phyloP scores from a whole-genome alignment of 2,888 invertebrate species.

The Ichneumon xanthorius region DNA sequence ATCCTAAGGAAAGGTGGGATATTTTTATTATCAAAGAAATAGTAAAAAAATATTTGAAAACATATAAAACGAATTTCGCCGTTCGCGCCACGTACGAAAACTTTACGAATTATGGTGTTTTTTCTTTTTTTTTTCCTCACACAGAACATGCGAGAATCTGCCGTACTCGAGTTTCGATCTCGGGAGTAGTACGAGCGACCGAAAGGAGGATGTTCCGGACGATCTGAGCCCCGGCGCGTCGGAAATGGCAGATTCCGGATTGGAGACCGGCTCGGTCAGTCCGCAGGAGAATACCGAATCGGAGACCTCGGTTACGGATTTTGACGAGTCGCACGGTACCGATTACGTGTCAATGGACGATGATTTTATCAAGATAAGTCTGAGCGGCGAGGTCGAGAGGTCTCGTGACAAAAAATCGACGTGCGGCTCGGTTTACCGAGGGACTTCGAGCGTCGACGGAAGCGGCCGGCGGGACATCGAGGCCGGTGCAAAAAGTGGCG shows the following conservation, averaged over 20 bases:
- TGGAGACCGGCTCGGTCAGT: conserved; percentile 84
- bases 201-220: conserved; percentile 65
- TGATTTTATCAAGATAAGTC: conserved; percentile 75
- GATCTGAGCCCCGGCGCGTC: conserved; percentile 77
- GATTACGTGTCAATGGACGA: conserved; percentile 81
- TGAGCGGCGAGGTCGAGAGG: conserved; percentile 66
- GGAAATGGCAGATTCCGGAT: conserved; percentile 84
- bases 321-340: conserved; percentile 78
- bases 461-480: conserved; percentile 19
- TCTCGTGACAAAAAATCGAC: conserved; percentile 60
- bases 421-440: conserved; percentile 5
- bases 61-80: too few relatives aligned
- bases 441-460: conserved; percentile 20
- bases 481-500: conserved; percentile 39
- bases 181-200: conserved; percentile 15
- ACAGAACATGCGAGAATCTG: conserved; percentile 65
- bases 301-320: conserved; percentile 82
- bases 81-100: neutral
- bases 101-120: neutral
- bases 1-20: conserved; percentile 24
- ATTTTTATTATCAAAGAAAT: neutral
- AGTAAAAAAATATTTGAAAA: neutral
- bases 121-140: neutral
- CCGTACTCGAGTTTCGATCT: conserved; percentile 46
- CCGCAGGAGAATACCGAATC: conserved; percentile 84